Conservation (phyloP, 2,113 vertebrate genomes). For the Serilophus lunatus region DNA sequence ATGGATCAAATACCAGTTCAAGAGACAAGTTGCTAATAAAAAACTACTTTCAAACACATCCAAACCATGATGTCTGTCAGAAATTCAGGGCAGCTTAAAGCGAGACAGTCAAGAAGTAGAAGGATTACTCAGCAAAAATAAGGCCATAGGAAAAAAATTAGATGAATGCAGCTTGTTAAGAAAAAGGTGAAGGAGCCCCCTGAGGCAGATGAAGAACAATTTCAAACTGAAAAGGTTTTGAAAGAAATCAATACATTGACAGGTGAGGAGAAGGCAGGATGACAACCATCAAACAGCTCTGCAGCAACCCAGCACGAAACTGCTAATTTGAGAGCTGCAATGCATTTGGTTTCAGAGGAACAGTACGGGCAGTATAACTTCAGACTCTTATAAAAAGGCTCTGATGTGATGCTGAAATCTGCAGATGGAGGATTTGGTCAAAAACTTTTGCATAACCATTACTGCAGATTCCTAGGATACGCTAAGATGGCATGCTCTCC, state of each 20-base stretch:
- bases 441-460: background rate
- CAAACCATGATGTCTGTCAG: background rate
- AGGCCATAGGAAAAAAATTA: background rate
- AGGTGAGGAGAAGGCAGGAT: background rate
- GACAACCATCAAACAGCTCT: background rate
- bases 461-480: background rate
- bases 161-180: background rate
- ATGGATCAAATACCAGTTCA: background rate
- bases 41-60: background rate
- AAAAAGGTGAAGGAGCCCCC: background rate
- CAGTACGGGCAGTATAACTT: background rate
- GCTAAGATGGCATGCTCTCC: background rate
- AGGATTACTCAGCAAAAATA: background rate
- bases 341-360: background rate
- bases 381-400: background rate
- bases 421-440: background rate
- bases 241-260: background rate
- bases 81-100: background rate
- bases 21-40: background rate
- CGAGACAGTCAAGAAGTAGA: background rate
- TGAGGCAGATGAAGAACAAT: background rate
- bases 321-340: background rate
- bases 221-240: background rate
- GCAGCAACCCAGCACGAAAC: background rate
- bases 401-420: background rate